Percentiles rank a stretch among this genome's conserved stretches.
phyloP scores from a whole-genome alignment of 2,797 vertebrate species.

The Eupleurogrammus muticus region DNA sequence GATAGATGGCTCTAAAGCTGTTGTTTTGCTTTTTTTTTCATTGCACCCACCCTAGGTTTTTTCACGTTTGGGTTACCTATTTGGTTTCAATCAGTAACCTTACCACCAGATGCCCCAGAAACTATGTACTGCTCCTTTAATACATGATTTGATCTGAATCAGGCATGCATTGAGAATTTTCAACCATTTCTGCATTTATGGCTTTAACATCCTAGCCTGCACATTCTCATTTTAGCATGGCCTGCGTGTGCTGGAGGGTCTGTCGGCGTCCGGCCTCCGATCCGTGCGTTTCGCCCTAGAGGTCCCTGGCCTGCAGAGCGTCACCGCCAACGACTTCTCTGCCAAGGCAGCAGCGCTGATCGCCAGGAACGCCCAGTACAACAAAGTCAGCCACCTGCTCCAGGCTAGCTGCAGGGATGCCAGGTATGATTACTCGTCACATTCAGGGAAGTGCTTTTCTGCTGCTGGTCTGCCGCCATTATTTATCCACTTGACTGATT shows the following conservation, averaged over 20 bases:
- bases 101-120: too few relatives aligned
- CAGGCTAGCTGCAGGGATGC: slow-evolving; percentile 89
- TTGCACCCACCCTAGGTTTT: too few relatives aligned
- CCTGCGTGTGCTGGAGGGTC: slow-evolving; percentile 88
- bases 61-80: too few relatives aligned
- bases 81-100: too few relatives aligned
- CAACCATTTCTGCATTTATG: too few relatives aligned
- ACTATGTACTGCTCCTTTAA: too few relatives aligned
- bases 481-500: slow-evolving; percentile 14
- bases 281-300: slow-evolving; percentile 93
- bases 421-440: slow-evolving; percentile 77
- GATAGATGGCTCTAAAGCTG: too few relatives aligned
- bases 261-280: slow-evolving; percentile 92
- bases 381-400: slow-evolving; percentile 85
- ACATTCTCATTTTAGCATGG: slow-evolving; percentile 78
- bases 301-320: slow-evolving; percentile 87
- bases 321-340: slow-evolving; percentile 93
- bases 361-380: slow-evolving; percentile 84
- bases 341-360: slow-evolving; percentile 88
- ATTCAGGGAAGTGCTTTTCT: background rate
- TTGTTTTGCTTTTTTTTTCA: too few relatives aligned
- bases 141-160: too few relatives aligned
- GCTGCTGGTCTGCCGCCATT: background rate
- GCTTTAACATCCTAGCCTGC: too few relatives aligned
- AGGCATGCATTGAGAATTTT: too few relatives aligned